These are phyloP conservation scores for Chiloscyllium punctatum DNA, from an alignment of 2,797 vertebrate species.

Conservation along the genomic window DNA sequence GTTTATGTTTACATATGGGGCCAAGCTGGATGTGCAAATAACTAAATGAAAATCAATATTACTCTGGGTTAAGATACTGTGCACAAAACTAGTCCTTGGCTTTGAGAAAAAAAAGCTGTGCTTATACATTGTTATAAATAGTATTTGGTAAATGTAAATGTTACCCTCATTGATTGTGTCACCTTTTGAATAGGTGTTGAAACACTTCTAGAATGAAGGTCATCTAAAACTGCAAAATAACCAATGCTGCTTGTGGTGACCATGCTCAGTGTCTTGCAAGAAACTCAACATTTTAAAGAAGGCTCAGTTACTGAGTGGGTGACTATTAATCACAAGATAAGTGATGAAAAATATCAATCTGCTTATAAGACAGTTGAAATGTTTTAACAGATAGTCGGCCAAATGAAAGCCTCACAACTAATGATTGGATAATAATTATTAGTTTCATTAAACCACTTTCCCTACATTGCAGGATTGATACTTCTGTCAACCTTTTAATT, in stretches of 20 bases:
- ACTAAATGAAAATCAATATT: not conserved
- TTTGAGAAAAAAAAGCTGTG: conserved; percentile 22
- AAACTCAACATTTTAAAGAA: not conserved
- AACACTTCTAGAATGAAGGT: not conserved
- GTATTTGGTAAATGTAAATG: not conserved
- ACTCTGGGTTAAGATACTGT: not conserved
- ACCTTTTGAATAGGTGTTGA: not conserved
- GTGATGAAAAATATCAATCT: not conserved
- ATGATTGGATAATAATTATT: not conserved
- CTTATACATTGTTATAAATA: not conserved
- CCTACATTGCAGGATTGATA: not conserved
- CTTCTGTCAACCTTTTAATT: not conserved
- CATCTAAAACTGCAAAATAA: conserved; percentile 6
- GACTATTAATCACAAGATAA: not conserved
- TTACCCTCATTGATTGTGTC: conserved; percentile 22
- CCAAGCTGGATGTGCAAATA: not conserved
- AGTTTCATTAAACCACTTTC: not conserved
- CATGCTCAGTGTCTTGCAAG: not conserved
- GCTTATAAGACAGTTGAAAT: not conserved
- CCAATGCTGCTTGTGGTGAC: conserved; percentile 1
- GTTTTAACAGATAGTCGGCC: not conserved
- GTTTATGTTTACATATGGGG: not conserved
- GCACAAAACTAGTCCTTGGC: not conserved
- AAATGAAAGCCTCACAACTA: not conserved
- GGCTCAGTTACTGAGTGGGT: not conserved